phyloP scores from a whole-genome alignment of 2,797 vertebrate genomes.

The Malurus splendens region DNA sequence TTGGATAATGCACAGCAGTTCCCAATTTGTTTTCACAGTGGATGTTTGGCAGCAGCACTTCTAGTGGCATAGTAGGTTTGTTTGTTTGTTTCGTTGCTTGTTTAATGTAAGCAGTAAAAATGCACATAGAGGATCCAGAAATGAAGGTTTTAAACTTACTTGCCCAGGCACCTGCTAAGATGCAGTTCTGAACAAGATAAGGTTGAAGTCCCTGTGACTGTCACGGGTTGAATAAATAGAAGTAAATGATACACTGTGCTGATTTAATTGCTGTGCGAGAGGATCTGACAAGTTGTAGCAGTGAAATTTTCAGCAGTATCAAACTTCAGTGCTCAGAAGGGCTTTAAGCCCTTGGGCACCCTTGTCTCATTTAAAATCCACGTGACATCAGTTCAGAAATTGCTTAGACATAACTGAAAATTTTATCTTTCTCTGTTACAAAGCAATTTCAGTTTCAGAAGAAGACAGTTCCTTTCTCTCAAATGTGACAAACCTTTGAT shows the following conservation, averaged over 20 bases:
- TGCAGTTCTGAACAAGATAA: background rate
- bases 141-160: conserved; percentile 7
- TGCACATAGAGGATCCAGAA: conserved; percentile 28
- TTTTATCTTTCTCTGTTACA: conserved; percentile 3
- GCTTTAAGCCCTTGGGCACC: conserved; percentile 17
- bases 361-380: background rate
- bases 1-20: conserved; percentile 38
- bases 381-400: background rate
- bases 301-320: conserved; percentile 13
- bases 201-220: background rate
- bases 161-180: background rate
- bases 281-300: conserved; percentile 2
- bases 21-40: conserved; percentile 29
- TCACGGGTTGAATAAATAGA: background rate
- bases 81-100: conserved; percentile 52
- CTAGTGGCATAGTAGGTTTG: conserved; percentile 50
- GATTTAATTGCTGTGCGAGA: background rate
- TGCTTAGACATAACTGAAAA: conserved; percentile 3
- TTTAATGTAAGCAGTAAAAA: conserved; percentile 61
- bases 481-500: conserved; percentile 6
- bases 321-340: conserved; percentile 10
- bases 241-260: background rate
- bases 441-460: background rate
- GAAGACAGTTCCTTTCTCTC: background rate
- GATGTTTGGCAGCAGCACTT: conserved; percentile 56